Conservation (phyloP, 2,113 vertebrate species). For the Setophaga petechia region DNA sequence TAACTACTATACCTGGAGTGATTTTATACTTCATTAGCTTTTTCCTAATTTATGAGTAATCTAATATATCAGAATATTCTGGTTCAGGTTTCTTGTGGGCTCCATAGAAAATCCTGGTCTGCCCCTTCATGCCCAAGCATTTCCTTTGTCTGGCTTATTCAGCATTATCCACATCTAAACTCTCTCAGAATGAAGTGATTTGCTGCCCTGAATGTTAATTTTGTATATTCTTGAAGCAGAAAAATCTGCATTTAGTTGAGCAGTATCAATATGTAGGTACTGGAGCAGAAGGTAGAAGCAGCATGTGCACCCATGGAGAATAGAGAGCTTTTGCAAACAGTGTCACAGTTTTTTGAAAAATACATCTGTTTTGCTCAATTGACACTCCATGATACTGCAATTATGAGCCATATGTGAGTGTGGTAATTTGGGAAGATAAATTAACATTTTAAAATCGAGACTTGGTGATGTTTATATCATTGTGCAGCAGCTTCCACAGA, state of each 20-base stretch:
- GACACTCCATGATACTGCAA: slow-evolving; percentile 68
- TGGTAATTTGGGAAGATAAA: slow-evolving; percentile 62
- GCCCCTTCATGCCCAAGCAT: neutral
- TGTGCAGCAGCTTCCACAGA: neutral
- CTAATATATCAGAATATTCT: neutral
- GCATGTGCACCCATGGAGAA: slow-evolving; percentile 66
- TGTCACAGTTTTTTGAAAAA: slow-evolving; percentile 65
- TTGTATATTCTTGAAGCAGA: slow-evolving; percentile 18
- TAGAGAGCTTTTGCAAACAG: slow-evolving; percentile 63
- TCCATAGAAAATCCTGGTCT: neutral
- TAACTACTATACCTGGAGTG: neutral
- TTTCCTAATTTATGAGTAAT: neutral
- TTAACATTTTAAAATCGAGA: slow-evolving; percentile 63
- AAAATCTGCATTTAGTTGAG: slow-evolving; percentile 55
- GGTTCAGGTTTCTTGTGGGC: neutral
- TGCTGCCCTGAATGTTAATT: slow-evolving; percentile 43
- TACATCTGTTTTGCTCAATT: slow-evolving; percentile 71
- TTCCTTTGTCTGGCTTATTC: neutral
- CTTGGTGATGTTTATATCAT: slow-evolving; percentile 49
- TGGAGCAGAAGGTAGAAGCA: slow-evolving; percentile 68
- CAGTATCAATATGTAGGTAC: slow-evolving; percentile 59
- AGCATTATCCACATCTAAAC: neutral
- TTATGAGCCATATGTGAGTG: slow-evolving; percentile 64
- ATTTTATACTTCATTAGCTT: neutral
- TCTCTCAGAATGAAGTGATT: neutral